A percentile compares a stretch with the other conserved stretches of the same genome.
phyloP scores from a whole-genome alignment of 2,888 invertebrate genomes.

The Apamea sordens region DNA sequence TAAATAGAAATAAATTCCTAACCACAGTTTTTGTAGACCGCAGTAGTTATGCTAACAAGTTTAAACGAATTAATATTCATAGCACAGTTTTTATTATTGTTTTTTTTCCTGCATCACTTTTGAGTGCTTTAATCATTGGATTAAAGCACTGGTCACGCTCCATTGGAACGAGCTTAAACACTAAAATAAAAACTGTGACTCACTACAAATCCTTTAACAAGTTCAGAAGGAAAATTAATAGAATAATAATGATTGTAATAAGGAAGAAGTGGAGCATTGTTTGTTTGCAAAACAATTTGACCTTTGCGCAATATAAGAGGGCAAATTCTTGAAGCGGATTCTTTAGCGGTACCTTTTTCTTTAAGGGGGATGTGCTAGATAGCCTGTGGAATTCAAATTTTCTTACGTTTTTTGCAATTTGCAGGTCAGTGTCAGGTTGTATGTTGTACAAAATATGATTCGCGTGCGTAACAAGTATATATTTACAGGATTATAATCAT shows the following conservation, averaged over 20 bases:
- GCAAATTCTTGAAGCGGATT: slow-evolving; percentile 4
- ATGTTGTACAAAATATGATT: neutral
- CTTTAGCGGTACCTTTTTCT: slow-evolving; percentile 1
- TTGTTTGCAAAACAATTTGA: slow-evolving; percentile 45
- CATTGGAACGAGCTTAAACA: slow-evolving; percentile 18
- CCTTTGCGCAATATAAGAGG: slow-evolving; percentile 37
- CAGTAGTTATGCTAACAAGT: slow-evolving; percentile 7
- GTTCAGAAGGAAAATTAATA: slow-evolving; percentile 61
- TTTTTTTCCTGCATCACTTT: slow-evolving; percentile 3
- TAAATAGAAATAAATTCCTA: neutral
- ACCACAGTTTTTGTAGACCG: slow-evolving; percentile 14
- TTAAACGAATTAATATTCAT: neutral
- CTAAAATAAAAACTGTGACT: slow-evolving; percentile 36
- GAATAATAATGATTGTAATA: slow-evolving; percentile 46
- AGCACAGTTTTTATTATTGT: slow-evolving; percentile 24
- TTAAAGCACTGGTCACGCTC: neutral
- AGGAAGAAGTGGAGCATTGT: slow-evolving; percentile 51
- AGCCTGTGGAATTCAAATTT: neutral
- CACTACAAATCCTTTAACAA: slow-evolving; percentile 22
- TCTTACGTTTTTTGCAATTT: neutral
- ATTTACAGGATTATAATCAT: too few species aligned
- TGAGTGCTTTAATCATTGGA: neutral
- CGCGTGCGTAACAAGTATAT: too few species aligned
- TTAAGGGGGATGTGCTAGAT: neutral
- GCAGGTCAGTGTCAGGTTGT: neutral